Evolutionary conservation across 2,113 vertebrate genomes (phyloP).

Genomic region (Upupa epops): DNA sequence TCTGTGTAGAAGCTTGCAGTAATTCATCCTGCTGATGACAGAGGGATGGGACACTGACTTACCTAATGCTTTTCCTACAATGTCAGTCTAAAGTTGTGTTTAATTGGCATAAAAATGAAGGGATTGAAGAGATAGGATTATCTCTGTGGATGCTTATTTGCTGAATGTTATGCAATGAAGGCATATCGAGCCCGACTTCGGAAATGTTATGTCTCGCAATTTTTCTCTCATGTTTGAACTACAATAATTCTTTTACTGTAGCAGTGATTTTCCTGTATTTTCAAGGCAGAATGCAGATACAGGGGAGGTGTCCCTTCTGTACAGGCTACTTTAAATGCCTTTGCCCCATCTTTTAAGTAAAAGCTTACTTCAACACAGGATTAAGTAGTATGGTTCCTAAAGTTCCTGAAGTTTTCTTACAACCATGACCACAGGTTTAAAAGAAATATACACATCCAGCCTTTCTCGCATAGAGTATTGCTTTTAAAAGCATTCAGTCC

Average conservation of each 20-base stretch:
- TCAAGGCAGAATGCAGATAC: not conserved
- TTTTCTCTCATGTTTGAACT: not conserved
- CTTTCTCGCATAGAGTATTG: not conserved
- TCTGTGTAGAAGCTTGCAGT: not conserved
- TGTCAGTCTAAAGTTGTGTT: not conserved
- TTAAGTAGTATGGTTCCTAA: not conserved
- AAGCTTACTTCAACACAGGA: not conserved
- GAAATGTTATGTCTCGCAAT: not conserved
- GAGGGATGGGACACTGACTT: not conserved
- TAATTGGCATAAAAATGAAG: not conserved
- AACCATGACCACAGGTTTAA: not conserved
- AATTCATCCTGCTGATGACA: not conserved
- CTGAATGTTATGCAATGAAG: not conserved
- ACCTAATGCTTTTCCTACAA: not conserved
- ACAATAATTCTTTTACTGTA: not conserved
- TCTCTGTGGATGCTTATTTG: not conserved
- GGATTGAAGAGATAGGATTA: not conserved
- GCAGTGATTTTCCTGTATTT: not conserved
- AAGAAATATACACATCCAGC: not conserved
- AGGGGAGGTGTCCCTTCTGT: not conserved
- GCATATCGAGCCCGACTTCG: not conserved
- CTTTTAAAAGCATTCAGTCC: not conserved
- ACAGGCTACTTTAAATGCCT: not conserved
- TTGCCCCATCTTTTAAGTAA: not conserved
- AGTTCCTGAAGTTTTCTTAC: not conserved